Evolutionary conservation across 1,140 invertebrate species (phyloP).

Genomic region (Anadara kagoshimensis): DNA sequence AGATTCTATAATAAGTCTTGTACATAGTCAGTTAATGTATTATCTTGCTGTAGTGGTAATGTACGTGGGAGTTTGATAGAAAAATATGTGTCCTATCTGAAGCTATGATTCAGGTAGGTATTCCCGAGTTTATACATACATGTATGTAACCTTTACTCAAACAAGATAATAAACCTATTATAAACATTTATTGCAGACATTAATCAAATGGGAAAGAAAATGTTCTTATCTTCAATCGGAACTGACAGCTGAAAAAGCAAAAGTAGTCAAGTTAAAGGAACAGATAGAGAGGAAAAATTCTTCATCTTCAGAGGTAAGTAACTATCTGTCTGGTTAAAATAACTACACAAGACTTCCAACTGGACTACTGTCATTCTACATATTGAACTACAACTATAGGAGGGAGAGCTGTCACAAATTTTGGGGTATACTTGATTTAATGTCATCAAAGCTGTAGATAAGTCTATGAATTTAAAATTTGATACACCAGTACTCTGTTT

Average conservation of each 20-base stretch:
- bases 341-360: too few relatives aligned
- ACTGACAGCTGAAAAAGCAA: constrained; percentile 30
- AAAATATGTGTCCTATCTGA: background rate
- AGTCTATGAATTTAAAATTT: too few relatives aligned
- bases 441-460: too few relatives aligned
- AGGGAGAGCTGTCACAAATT: too few relatives aligned
- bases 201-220: constrained; percentile 34
- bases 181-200: constrained; percentile 11
- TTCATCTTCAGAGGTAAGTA: too few relatives aligned
- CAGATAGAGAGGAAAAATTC: constrained; percentile 11
- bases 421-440: too few relatives aligned
- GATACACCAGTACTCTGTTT: too few relatives aligned
- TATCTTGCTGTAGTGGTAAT: background rate
- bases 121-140: background rate
- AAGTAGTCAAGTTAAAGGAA: constrained; percentile 26
- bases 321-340: too few relatives aligned
- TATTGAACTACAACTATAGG: too few relatives aligned
- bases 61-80: background rate
- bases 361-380: too few relatives aligned
- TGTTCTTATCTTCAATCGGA: constrained; percentile 31
- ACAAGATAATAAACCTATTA: background rate
- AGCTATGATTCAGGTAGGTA: background rate
- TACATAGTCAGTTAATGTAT: background rate
- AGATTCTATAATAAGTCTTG: too few relatives aligned
- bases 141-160: background rate